phyloP scores from a whole-genome alignment of 2,797 vertebrate species.

The Lophura swinhoii region DNA sequence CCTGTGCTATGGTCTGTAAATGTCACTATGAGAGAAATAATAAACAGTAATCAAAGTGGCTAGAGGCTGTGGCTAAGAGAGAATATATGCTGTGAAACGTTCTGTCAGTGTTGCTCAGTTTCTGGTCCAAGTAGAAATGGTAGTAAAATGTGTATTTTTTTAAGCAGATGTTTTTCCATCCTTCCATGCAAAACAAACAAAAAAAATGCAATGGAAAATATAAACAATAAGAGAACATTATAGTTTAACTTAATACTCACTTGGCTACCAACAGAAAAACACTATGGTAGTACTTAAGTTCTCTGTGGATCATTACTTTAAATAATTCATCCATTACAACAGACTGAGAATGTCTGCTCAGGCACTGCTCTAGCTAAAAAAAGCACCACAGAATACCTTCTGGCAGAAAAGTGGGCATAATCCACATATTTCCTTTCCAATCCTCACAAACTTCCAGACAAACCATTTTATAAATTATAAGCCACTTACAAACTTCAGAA shows the following conservation, averaged over 20 bases:
- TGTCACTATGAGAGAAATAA: neutral
- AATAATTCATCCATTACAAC: neutral
- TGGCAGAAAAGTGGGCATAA: neutral
- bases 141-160: neutral
- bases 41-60: neutral
- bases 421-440: neutral
- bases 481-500: neutral
- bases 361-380: neutral
- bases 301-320: neutral
- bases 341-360: neutral
- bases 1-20: neutral
- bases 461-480: neutral
- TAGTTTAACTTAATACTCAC: neutral
- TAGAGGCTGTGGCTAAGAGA: neutral
- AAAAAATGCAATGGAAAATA: neutral
- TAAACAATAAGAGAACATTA: neutral
- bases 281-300: neutral
- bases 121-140: neutral
- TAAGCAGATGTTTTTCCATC: neutral
- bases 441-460: neutral
- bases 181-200: neutral
- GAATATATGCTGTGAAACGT: neutral
- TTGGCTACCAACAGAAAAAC: neutral
- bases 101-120: neutral
- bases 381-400: neutral